Evolutionary conservation across 1,140 invertebrate genomes (phyloP).

Genomic region (Linepithema humile): DNA sequence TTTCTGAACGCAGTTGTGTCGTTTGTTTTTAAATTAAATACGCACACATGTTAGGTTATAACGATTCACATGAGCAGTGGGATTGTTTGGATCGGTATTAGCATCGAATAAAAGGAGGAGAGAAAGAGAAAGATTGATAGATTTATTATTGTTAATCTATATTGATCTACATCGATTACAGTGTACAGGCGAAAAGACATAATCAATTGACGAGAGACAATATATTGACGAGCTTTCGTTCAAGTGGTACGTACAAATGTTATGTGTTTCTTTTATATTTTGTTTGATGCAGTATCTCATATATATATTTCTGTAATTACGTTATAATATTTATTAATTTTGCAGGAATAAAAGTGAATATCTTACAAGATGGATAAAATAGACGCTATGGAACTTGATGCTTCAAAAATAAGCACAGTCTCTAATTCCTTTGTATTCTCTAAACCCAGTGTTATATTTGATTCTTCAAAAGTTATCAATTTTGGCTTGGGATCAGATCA

Average conservation of each 20-base stretch:
- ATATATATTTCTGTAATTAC: neutral
- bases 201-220: no score
- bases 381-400: slow-evolving; percentile 9
- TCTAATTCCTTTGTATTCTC: slow-evolving; percentile 74
- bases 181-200: no score
- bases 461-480: slow-evolving; percentile 57
- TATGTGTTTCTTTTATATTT: neutral
- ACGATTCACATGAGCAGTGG: neutral
- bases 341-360: neutral
- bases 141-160: neutral
- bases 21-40: no score
- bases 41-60: neutral
- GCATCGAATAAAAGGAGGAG: no score
- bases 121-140: neutral
- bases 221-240: no score
- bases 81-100: neutral
- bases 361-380: neutral
- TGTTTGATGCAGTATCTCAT: no score
- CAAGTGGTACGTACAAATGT: no score
- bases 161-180: neutral
- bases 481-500: slow-evolving; percentile 54
- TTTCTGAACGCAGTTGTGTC: no score
- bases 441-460: slow-evolving; percentile 65
- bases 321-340: neutral
- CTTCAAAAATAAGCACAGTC: neutral